Evolutionary conservation across 2,113 vertebrate species (phyloP).

Genomic region (Bombycilla garrulus): DNA sequence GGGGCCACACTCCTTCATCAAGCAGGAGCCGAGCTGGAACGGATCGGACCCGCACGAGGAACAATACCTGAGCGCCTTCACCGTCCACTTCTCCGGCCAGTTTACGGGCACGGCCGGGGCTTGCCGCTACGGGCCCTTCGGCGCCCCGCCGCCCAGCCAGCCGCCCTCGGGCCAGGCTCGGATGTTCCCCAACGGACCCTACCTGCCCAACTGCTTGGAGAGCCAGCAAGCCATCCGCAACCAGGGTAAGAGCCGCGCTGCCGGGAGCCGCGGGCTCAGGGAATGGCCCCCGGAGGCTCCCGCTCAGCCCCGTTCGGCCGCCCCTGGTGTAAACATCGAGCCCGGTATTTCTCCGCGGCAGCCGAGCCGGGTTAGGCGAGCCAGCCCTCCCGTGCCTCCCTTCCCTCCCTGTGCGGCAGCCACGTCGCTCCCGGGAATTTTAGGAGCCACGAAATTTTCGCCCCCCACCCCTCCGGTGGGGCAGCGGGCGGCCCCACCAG

Average conservation of each 20-base stretch:
- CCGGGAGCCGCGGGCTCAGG: background rate
- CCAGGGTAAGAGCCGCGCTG: slow-evolving; percentile 82
- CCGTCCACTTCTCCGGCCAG: slow-evolving; percentile 94
- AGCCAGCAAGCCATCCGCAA: slow-evolving; percentile 83
- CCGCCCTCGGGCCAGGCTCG: slow-evolving; percentile 80
- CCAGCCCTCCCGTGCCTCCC: background rate
- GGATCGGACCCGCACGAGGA: slow-evolving; percentile 87
- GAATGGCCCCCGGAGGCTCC: background rate
- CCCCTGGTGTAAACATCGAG: background rate
- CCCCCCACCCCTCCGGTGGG: background rate
- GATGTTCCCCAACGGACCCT: slow-evolving; percentile 88
- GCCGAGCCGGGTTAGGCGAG: background rate
- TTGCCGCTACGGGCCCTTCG: slow-evolving; percentile 88
- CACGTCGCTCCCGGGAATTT: background rate
- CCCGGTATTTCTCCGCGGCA: background rate
- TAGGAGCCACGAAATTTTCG: background rate
- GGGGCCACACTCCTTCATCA: slow-evolving; percentile 92
- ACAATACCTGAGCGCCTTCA: slow-evolving; percentile 95
- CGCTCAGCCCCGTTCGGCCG: background rate
- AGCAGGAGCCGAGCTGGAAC: slow-evolving; percentile 95
- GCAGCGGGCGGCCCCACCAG: background rate
- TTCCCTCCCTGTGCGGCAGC: background rate
- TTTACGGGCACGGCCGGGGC: slow-evolving; percentile 89
- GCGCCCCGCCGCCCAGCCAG: slow-evolving; percentile 78
- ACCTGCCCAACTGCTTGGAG: slow-evolving; percentile 89